Evolutionary conservation across 2,888 invertebrate species (phyloP).

Genomic region (Melieria picta): DNA sequence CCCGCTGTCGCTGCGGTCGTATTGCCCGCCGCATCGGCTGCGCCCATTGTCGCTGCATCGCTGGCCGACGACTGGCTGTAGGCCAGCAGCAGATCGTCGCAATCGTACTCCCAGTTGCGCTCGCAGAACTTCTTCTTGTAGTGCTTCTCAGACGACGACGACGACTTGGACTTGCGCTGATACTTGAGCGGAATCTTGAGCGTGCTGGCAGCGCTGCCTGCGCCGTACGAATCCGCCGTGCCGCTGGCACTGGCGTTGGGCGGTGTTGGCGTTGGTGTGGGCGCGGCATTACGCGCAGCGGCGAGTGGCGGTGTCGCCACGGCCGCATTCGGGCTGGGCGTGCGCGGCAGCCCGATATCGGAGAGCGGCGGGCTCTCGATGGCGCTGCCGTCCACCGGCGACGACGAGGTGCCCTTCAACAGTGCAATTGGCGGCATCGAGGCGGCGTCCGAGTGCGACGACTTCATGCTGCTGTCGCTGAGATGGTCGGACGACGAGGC

Average conservation of each 20-base stretch:
- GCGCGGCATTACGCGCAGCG: constrained; percentile 37
- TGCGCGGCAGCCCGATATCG: constrained; percentile 64
- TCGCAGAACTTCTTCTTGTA: constrained; percentile 89
- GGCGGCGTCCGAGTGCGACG: constrained; percentile 46
- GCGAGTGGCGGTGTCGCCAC: constrained; percentile 60
- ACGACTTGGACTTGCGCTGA: constrained; percentile 68
- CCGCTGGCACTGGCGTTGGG: neutral
- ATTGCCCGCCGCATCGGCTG: constrained; percentile 14
- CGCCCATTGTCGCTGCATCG: constrained; percentile 38
- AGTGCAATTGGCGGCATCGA: constrained; percentile 46
- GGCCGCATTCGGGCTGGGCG: constrained; percentile 64
- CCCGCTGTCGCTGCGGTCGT: constrained; percentile 6
- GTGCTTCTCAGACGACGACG: constrained; percentile 69
- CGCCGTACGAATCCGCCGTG: constrained; percentile 23
- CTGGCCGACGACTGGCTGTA: constrained; percentile 9
- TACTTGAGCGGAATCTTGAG: constrained; percentile 71
- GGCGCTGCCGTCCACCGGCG: constrained; percentile 61
- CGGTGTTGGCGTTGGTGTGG: neutral
- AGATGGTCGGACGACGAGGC: constrained; percentile 53
- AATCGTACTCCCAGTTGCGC: constrained; percentile 73
- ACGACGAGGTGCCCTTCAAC: constrained; percentile 53
- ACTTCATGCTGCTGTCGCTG: constrained; percentile 62
- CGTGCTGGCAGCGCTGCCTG: constrained; percentile 40
- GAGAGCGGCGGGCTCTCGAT: constrained; percentile 69
- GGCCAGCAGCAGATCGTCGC: constrained; percentile 54